Percentiles rank a stretch among this genome's conserved stretches.
Evolutionary conservation across 2,797 vertebrate genomes (phyloP).

Genomic region (Aselliscus stoliczkanus): DNA sequence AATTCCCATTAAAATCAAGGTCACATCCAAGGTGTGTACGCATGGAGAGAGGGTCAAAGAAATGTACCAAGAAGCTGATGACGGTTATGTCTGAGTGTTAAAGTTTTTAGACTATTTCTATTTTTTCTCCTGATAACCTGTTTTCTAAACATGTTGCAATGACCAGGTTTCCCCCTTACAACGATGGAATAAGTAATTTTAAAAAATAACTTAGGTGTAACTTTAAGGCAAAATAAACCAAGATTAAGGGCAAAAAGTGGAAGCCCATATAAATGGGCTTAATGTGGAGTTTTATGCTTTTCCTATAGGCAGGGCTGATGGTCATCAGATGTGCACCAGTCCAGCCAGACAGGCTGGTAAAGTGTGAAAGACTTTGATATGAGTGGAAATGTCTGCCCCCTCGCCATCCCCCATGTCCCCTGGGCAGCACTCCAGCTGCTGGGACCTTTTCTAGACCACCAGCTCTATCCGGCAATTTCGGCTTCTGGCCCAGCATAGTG

Average conservation of each 20-base stretch:
- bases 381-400: background rate
- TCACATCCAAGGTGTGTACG: background rate
- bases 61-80: background rate
- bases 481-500: background rate
- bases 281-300: background rate
- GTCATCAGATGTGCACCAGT: background rate
- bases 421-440: background rate
- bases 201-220: background rate
- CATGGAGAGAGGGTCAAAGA: background rate
- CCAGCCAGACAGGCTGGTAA: background rate
- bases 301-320: background rate
- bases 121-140: background rate
- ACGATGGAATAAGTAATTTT: background rate
- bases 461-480: background rate
- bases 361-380: background rate
- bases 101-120: conserved; percentile 26
- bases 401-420: too few relatives aligned
- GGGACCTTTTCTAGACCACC: background rate
- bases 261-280: background rate
- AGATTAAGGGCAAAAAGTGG: background rate
- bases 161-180: background rate
- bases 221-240: background rate
- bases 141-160: background rate
- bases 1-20: background rate
- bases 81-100: background rate